These are phyloP conservation scores for Rhabdomys dilectus DNA, from an alignment of 2,113 vertebrate species.

Conservation along the genomic window DNA sequence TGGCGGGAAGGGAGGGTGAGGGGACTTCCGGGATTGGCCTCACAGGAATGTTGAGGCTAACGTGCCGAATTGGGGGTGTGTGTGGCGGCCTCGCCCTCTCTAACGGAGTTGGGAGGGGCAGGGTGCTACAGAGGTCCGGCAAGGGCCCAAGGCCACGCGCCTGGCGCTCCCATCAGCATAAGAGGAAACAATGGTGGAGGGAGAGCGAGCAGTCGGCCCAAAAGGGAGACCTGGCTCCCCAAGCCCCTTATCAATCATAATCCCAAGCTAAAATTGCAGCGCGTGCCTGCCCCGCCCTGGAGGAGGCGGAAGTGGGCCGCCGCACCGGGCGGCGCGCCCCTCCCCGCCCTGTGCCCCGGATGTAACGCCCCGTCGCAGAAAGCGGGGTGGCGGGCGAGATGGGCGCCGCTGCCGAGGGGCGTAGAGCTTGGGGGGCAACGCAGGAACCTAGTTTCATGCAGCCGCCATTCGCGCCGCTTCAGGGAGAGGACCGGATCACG, in stretches of 20 bases:
- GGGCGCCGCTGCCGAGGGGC: constrained; percentile 44
- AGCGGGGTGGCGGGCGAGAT: constrained; percentile 58
- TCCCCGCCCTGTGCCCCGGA: constrained; percentile 82
- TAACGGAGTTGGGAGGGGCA: constrained; percentile 62
- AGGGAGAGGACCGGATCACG: background rate
- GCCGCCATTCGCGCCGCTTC: constrained; percentile 58
- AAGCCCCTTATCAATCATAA: constrained; percentile 31
- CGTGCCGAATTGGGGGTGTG: constrained; percentile 8
- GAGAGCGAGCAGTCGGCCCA: background rate
- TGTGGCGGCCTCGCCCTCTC: constrained; percentile 57
- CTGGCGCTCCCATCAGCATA: background rate
- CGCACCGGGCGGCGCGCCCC: constrained; percentile 78
- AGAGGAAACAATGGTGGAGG: constrained; percentile 68
- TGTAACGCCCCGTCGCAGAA: constrained; percentile 81
- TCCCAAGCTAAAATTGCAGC: background rate
- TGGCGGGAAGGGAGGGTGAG: constrained; percentile 67
- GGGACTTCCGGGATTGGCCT: constrained; percentile 70
- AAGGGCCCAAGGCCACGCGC: background rate
- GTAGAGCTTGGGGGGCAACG: background rate
- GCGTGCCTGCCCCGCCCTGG: constrained; percentile 75
- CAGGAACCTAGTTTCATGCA: constrained; percentile 34
- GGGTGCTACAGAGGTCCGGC: background rate
- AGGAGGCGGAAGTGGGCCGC: constrained; percentile 82
- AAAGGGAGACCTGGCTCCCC: background rate
- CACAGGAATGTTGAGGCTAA: constrained; percentile 55